Evolutionary conservation across 2,888 invertebrate species (phyloP).

Genomic region (Molorchus minor): DNA sequence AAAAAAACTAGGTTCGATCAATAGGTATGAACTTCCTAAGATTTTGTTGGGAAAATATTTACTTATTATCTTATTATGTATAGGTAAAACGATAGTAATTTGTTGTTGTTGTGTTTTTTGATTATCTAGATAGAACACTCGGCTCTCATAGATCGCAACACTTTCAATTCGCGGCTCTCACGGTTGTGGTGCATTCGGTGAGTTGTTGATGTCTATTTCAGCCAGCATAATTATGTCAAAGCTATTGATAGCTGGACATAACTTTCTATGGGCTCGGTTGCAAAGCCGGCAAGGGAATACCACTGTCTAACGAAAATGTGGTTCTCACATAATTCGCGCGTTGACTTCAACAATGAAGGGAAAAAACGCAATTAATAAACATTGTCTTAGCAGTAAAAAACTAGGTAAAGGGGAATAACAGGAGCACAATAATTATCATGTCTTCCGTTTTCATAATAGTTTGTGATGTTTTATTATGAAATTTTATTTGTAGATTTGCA

Average conservation of each 20-base stretch:
- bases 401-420: too few relatives aligned
- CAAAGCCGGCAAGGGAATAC: conserved; percentile 11
- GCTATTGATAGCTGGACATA: conserved; percentile 50
- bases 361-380: conserved; percentile 4
- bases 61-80: too few relatives aligned
- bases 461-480: too few relatives aligned
- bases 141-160: conserved; percentile 43
- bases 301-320: neutral
- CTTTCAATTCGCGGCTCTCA: conserved; percentile 39
- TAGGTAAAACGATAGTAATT: too few relatives aligned
- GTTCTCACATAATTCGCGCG: conserved; percentile 7
- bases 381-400: neutral
- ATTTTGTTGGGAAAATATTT: too few relatives aligned
- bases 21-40: too few relatives aligned
- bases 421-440: too few relatives aligned
- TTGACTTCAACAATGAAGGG: conserved; percentile 7
- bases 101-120: too few relatives aligned
- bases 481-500: neutral
- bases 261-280: conserved; percentile 43
- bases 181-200: conserved; percentile 41
- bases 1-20: too few relatives aligned
- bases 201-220: conserved; percentile 48
- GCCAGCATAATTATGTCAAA: conserved; percentile 48
- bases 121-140: neutral
- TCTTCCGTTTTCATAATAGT: too few relatives aligned